Evolutionary conservation across 2,113 vertebrate species (phyloP), one percentile per base, ranked within the genome.

Genomic region (Myrmecophaga tridactyla): DNA sequence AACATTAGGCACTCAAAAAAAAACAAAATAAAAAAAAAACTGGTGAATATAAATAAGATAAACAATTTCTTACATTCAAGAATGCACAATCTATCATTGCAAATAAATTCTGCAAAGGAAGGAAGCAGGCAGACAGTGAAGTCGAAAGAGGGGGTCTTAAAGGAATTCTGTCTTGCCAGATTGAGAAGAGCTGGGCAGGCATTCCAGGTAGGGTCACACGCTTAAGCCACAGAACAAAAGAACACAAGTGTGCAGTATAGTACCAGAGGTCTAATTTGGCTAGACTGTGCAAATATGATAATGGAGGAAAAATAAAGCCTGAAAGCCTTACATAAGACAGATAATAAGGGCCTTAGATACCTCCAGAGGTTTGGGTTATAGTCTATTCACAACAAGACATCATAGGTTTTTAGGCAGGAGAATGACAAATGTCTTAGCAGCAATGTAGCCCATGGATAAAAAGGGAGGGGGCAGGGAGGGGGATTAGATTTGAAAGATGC

Each of bases 41-140:
- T 89, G 73, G 82, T 63, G 34, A 51, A 80, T 63, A 34, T 91
- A 31, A 53, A 81, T 3, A 36, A 94, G 48, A 65, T 70, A 94
- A 96, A 82, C 39, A 92, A 86, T 67, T 41, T 69, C 82, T 83
- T 65, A 91, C 60, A 70, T 41, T 86, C 46, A 56, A 92, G 62
- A 92, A 73, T 21, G 23, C 10, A 69, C 39, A 34, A 53, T 63
- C 90, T 70, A 12, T 62, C 51, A 84, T 20, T 43, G 8, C 53
- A 80, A 86, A 76, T 81, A 75, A 39, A 76, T 46, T 91, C 46
- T 81, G 51, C 21, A 85, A 14, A 48, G 46, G 14, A 70, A 90
- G n/a, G 15, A 89, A 80, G 21, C 89, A 36, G 27, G 72, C 31
- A 83, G 7, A 48, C 12, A 39, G 34, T 6, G 25, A 48, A 80